Conservation (phyloP, 2,888 invertebrate genomes). For the Aphidoletes aphidimyza region DNA sequence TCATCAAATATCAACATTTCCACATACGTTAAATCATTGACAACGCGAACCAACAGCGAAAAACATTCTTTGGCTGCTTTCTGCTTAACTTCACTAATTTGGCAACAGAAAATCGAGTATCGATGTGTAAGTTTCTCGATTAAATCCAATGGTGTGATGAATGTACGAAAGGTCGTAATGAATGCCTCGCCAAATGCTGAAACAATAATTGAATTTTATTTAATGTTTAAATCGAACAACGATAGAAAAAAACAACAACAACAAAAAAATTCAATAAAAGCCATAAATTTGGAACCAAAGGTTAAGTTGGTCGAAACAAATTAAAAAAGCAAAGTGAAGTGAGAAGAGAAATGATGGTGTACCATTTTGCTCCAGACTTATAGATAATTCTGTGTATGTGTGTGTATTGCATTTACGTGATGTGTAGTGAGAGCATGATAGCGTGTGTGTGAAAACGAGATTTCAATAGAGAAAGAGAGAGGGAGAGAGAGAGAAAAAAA, state of each 20-base stretch:
- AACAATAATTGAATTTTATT: conserved; percentile 24
- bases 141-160: conserved; percentile 87
- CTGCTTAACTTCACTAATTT: conserved; percentile 75
- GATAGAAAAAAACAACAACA: too few species aligned
- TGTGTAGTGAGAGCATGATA: conserved; percentile 23
- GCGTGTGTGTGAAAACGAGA: conserved; percentile 36
- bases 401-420: conserved; percentile 36
- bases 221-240: conserved; percentile 42
- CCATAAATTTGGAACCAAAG: background rate
- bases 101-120: conserved; percentile 74
- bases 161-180: conserved; percentile 96
- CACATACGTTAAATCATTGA: conserved; percentile 94
- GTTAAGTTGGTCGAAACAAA: background rate
- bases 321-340: background rate
- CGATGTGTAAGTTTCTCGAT: conserved; percentile 84
- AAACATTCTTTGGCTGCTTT: conserved; percentile 87
- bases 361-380: conserved; percentile 47
- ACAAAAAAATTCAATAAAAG: background rate
- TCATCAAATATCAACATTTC: conserved; percentile 53
- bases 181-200: conserved; percentile 84
- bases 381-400: conserved; percentile 26
- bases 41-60: conserved; percentile 91
- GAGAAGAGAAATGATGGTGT: background rate
- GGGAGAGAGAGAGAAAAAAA: background rate
- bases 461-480: background rate